phyloP scores from a whole-genome alignment of 2,888 invertebrate species.

The Sialis lutaria region DNA sequence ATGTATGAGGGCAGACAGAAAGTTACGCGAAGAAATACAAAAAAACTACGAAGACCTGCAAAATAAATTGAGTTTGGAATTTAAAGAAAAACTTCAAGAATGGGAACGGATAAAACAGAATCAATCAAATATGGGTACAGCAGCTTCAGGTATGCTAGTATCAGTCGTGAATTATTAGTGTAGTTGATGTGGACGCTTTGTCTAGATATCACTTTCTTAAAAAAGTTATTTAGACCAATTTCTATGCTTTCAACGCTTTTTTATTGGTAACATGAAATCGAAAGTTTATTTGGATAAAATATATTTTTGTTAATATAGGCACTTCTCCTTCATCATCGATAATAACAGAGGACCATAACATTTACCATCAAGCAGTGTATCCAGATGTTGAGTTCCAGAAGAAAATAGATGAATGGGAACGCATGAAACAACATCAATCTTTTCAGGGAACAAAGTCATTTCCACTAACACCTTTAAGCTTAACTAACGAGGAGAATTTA shows the following conservation, averaged over 20 bases:
- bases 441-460: slow-evolving; percentile 13
- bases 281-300: no score
- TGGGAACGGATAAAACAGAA: slow-evolving; percentile 20
- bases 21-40: slow-evolving; percentile 46
- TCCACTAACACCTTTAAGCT: slow-evolving; percentile 8
- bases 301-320: slow-evolving; percentile 11
- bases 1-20: slow-evolving; percentile 1
- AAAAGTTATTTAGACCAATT: no score
- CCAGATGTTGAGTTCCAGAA: slow-evolving; percentile 22
- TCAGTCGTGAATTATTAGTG: no score
- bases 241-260: no score
- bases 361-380: background rate
- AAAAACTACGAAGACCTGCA: slow-evolving; percentile 55
- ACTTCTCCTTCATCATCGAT: slow-evolving; percentile 11
- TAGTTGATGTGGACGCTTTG: no score
- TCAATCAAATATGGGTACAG: background rate
- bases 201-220: no score
- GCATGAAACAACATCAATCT: slow-evolving; percentile 20
- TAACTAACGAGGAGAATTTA: slow-evolving; percentile 44
- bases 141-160: no score
- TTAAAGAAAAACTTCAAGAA: slow-evolving; percentile 52
- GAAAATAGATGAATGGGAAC: slow-evolving; percentile 33
- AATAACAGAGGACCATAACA: slow-evolving; percentile 4
- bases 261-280: no score
- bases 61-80: slow-evolving; percentile 53